These are phyloP conservation scores for Nanorana parkeri DNA, from an alignment of 2,113 vertebrate genomes.

Conservation along the genomic window DNA sequence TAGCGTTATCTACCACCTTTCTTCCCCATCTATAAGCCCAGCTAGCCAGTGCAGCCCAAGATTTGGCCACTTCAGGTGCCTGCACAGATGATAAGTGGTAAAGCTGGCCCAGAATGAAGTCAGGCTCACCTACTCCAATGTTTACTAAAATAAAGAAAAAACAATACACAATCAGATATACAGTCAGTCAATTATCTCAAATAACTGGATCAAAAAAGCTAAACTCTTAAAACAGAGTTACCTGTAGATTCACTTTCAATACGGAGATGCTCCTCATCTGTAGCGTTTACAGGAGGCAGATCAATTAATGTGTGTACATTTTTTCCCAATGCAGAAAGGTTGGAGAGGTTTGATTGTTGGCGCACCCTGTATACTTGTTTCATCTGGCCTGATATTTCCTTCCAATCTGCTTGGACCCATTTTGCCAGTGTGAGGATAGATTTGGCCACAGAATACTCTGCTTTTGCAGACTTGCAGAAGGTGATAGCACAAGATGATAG, in stretches of 20 bases:
- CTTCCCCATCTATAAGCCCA: constrained; percentile 98
- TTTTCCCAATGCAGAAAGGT: constrained; percentile 81
- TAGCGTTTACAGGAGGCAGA: constrained; percentile 72
- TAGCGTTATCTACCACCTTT: constrained; percentile 97
- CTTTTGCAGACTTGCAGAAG: constrained; percentile 90
- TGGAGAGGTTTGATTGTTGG: constrained; percentile 75
- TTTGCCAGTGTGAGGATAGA: constrained; percentile 94
- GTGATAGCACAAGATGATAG: constrained; percentile 91
- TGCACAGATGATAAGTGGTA: constrained; percentile 93
- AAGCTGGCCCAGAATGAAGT: constrained; percentile 93
- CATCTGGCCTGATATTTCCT: constrained; percentile 92
- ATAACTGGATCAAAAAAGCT: too few species aligned
- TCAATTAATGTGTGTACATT: constrained; percentile 89
- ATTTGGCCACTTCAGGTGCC: constrained; percentile 95
- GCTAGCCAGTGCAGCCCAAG: constrained; percentile 95
- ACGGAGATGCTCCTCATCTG: constrained; percentile 85
- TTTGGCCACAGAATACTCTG: constrained; percentile 91
- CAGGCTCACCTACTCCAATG: constrained; percentile 95
- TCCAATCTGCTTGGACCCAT: constrained; percentile 97
- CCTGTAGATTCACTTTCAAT: constrained; percentile 94
- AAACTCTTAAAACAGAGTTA: constrained; percentile 59
- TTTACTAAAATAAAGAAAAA: constrained; percentile 76
- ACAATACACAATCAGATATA: neutral
- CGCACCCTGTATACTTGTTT: constrained; percentile 89
- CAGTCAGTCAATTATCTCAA: too few species aligned